phyloP scores from a whole-genome alignment of 2,797 vertebrate species.

The Tenualosa thibaudeaui region DNA sequence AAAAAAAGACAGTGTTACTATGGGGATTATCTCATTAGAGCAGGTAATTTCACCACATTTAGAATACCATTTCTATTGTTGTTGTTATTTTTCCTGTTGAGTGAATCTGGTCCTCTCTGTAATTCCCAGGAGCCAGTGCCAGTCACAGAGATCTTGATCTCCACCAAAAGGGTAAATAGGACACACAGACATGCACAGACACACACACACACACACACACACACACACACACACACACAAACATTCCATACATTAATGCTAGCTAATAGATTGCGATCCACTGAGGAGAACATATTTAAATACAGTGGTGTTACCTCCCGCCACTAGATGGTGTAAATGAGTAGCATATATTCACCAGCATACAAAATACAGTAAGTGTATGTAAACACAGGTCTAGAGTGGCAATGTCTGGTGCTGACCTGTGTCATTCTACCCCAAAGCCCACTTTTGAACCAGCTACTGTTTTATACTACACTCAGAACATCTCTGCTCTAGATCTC shows the following conservation, averaged over 20 bases:
- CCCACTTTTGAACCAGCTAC: neutral
- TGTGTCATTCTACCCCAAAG: neutral
- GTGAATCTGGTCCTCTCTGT: slow-evolving; percentile 8
- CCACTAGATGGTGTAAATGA: slow-evolving; percentile 51
- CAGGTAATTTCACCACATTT: neutral
- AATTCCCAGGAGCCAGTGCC: slow-evolving; percentile 80
- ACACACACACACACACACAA: neutral
- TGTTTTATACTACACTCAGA: neutral
- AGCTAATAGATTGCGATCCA: neutral
- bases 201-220: neutral
- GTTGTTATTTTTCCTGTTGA: neutral
- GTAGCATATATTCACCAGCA: slow-evolving; percentile 17
- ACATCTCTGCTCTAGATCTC: neutral
- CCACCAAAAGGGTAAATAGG: slow-evolving; percentile 90
- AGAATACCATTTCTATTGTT: neutral
- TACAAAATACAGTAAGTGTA: too few species aligned
- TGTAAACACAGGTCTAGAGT: neutral
- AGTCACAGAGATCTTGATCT: slow-evolving; percentile 90
- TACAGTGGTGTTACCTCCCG: neutral
- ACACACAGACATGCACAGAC: neutral
- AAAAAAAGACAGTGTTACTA: neutral
- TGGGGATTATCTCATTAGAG: neutral
- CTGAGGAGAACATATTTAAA: neutral
- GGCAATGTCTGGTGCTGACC: neutral
- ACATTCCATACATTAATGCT: neutral